Evolutionary conservation across 2,888 invertebrate genomes (phyloP), one percentile per base, ranked within the genome.

Genomic region (Acholoe squamosa): DNA sequence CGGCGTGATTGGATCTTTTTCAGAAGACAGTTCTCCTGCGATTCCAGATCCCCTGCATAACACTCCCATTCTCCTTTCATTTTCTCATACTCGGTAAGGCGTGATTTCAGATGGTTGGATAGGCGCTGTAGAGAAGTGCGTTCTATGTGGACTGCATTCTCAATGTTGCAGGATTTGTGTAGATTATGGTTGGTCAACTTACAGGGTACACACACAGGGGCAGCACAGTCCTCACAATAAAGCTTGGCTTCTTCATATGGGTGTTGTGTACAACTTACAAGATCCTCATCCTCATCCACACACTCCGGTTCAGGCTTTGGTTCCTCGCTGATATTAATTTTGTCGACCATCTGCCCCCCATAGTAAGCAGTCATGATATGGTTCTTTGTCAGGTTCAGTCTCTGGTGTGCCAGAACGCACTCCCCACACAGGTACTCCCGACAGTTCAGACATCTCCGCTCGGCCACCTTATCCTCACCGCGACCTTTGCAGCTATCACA

Each of bases 351-450:
- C 16, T 19, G 25, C 19, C 77, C 77, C n/a, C 33, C 67, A 14
- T 33, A 19, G 43, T 80, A 33, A 31, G 77, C 34, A 56, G 89
- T 54, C 14, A 54, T 43, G 22, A 43, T 91, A 89, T 91, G 91
- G 51, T 77, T 80, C 71, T 91, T 91, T 34, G 91, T 91, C 67
- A 91, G 88, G 33, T 76, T 91, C n/a, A 91, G 89, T n/a, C 91
- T 34, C 56, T 88, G 77, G 80, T 91, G 91, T 3, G 91, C 91
- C 19, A 89, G n/a, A n/a, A 89, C 84, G 54, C 91, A 91, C 16
- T 90, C 90, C 61, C 80, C 61, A 43, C 91, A 91, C 54, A 91
- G 86, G 61, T 86, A 76, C 71, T 91, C 91, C 16, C 88, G n/a
- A 33, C 91, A 91, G 89, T 90, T 84, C 14, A 91, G 90, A 61